Percentiles rank a stretch among this genome's conserved stretches.
Conservation (phyloP, 1,140 invertebrate species). For the Trichomalopsis sarcophagae region DNA sequence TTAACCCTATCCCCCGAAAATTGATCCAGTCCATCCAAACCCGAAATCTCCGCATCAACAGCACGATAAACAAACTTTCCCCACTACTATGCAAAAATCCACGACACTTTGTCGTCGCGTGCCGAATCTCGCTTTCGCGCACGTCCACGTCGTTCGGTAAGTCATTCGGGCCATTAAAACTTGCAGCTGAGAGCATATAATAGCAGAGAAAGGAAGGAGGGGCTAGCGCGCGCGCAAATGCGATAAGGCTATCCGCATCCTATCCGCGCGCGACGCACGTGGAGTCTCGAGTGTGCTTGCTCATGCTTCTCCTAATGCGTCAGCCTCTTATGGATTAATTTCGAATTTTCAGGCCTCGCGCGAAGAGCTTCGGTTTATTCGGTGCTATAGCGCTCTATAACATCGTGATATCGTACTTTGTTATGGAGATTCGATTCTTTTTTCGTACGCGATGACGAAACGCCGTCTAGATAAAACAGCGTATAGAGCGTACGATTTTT, state of each 20-base stretch:
- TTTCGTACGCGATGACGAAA: too few relatives aligned
- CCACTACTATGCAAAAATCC: too few relatives aligned
- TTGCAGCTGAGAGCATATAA: background rate
- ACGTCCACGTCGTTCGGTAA: background rate
- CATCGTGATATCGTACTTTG: too few relatives aligned
- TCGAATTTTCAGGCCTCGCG: background rate
- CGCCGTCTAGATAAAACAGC: too few relatives aligned
- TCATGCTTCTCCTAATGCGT: background rate
- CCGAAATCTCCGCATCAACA: too few relatives aligned
- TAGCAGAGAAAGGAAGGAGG: background rate
- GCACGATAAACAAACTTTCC: background rate
- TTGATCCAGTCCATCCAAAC: too few relatives aligned
- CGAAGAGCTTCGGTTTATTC: background rate
- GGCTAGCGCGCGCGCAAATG: background rate
- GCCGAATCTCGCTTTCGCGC: background rate
- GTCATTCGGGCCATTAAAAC: background rate
- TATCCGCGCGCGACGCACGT: background rate
- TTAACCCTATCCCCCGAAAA: too few relatives aligned
- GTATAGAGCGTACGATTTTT: too few relatives aligned
- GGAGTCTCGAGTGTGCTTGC: background rate
- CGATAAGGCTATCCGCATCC: background rate
- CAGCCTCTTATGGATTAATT: background rate
- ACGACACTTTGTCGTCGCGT: background rate
- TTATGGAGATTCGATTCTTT: too few relatives aligned
- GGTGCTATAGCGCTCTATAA: background rate